These are phyloP conservation scores for Cuculus canorus DNA, from an alignment of 2,797 vertebrate genomes.

Conservation along the genomic window DNA sequence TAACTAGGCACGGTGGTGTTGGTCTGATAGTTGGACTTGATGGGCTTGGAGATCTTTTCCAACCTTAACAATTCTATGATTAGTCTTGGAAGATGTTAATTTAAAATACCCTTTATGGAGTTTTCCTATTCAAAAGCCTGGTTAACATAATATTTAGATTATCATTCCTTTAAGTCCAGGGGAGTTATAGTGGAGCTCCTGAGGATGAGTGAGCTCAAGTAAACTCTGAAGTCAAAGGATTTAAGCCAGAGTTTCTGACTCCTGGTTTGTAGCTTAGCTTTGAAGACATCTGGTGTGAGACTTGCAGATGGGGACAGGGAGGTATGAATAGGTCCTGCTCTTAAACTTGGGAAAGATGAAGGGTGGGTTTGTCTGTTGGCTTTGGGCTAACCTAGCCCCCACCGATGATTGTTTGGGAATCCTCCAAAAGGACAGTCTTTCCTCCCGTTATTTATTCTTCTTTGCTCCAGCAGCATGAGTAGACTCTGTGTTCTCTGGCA, in stretches of 20 bases:
- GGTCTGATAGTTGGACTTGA: too few relatives aligned
- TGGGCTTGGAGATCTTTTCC: too few relatives aligned
- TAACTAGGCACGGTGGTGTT: too few relatives aligned
- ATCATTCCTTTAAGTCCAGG: background rate
- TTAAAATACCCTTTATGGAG: background rate
- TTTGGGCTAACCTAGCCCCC: too few relatives aligned
- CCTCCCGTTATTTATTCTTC: background rate
- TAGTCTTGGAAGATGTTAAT: background rate
- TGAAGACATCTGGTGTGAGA: background rate
- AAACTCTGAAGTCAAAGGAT: background rate
- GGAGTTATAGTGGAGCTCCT: background rate
- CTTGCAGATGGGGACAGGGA: background rate
- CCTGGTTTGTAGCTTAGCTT: fast-evolving
- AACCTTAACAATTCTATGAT: too few relatives aligned
- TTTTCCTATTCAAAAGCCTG: background rate
- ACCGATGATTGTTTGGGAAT: too few relatives aligned
- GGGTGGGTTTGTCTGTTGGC: background rate
- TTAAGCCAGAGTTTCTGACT: background rate
- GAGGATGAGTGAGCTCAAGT: background rate
- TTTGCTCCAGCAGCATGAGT: background rate
- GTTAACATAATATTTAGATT: background rate
- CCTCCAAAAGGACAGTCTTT: background rate
- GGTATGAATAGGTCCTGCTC: background rate
- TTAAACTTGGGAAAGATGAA: background rate
- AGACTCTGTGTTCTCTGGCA: background rate